Conservation (phyloP, 2,797 vertebrate species). For the Syngnathus acus region DNA sequence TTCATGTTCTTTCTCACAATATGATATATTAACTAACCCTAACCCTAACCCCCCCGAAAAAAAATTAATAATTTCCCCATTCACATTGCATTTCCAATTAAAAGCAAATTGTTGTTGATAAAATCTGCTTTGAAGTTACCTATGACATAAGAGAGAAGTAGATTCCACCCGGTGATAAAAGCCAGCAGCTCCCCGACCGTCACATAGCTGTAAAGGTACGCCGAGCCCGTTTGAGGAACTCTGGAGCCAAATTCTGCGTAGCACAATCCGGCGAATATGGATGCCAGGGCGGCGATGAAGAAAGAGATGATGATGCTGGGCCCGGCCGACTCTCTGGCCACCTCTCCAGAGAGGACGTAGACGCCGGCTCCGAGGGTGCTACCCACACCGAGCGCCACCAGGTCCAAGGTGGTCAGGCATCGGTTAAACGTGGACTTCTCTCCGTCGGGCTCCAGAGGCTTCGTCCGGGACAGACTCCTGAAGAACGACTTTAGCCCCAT, state of each 20-base stretch:
- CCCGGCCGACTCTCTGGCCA: slow-evolving; percentile 72
- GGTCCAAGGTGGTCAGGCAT: slow-evolving; percentile 76
- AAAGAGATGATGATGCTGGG: slow-evolving; percentile 83
- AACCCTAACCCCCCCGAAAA: too few relatives aligned
- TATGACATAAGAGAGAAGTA: slow-evolving; percentile 82
- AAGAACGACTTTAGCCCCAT: slow-evolving; percentile 41
- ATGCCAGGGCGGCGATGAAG: slow-evolving; percentile 78
- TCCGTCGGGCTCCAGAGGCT: slow-evolving; percentile 60
- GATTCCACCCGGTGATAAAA: slow-evolving; percentile 82
- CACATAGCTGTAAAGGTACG: slow-evolving; percentile 85
- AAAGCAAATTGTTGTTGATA: not conserved
- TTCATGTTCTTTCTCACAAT: slow-evolving; percentile 26
- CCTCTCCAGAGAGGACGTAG: slow-evolving; percentile 81
- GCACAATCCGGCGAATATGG: slow-evolving; percentile 80
- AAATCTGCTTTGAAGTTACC: slow-evolving; percentile 46
- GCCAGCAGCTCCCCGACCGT: slow-evolving; percentile 83
- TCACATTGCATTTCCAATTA: not conserved
- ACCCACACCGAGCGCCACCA: slow-evolving; percentile 76
- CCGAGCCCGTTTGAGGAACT: slow-evolving; percentile 80
- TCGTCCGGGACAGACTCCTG: slow-evolving; percentile 66
- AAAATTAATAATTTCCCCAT: not conserved
- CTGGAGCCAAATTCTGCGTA: slow-evolving; percentile 79
- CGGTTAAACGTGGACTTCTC: slow-evolving; percentile 70
- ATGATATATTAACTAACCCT: slow-evolving; percentile 2
- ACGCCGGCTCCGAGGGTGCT: slow-evolving; percentile 78